Evolutionary conservation across 2,797 vertebrate genomes (phyloP).

Genomic region (Cetoscarus ocellatus): DNA sequence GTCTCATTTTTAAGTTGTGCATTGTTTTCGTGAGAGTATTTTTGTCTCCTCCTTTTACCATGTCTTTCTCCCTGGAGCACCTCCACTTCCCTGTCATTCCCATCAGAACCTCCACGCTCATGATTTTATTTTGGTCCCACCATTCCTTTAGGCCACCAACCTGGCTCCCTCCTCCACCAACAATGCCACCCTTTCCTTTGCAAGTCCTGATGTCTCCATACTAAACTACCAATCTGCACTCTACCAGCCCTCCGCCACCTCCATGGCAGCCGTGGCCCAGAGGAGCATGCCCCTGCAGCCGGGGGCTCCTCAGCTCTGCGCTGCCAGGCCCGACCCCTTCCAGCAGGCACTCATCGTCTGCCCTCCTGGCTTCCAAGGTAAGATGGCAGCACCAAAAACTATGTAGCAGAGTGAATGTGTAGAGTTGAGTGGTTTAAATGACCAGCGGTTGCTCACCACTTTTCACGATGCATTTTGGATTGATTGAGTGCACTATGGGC

Average conservation of each 20-base stretch:
- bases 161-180: conserved; percentile 96
- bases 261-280: conserved; percentile 98
- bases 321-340: conserved; percentile 96
- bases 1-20: conserved; percentile 20
- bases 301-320: conserved; percentile 93
- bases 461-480: no score
- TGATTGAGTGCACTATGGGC: no score
- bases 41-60: conserved; percentile 7
- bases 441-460: no score
- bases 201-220: conserved; percentile 97
- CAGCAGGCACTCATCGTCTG: conserved; percentile 99
- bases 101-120: conserved; percentile 59
- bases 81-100: conserved; percentile 60
- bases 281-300: conserved; percentile 97
- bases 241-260: conserved; percentile 97
- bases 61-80: conserved; percentile 13
- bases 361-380: conserved; percentile 99
- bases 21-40: conserved; percentile 11
- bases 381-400: conserved; percentile 46
- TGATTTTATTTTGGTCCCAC: conserved; percentile 89
- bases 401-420: not conserved
- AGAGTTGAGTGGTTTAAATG: no score
- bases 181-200: conserved; percentile 97
- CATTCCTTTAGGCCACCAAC: conserved; percentile 93
- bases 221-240: conserved; percentile 98